phyloP scores from a whole-genome alignment of 2,888 invertebrate species.

The Hesperia comma region DNA sequence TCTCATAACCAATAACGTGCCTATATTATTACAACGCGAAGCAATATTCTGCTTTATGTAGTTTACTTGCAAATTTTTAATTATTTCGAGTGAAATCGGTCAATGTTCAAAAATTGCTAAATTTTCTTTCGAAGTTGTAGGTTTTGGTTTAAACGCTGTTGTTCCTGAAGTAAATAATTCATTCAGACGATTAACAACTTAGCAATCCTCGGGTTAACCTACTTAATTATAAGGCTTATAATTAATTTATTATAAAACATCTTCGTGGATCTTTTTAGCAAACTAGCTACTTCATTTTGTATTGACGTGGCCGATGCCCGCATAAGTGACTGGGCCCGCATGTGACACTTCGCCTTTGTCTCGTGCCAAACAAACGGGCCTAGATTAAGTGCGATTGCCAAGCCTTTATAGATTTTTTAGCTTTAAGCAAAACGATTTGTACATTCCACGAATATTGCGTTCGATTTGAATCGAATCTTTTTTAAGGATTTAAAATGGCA shows the following conservation, averaged over 20 bases:
- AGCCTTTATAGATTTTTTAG: slow-evolving; percentile 22
- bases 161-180: too few species aligned
- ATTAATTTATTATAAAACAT: neutral
- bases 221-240: neutral
- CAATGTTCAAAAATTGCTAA: neutral
- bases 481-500: neutral
- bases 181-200: too few species aligned
- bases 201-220: neutral
- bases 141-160: neutral
- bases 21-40: slow-evolving; percentile 16
- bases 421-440: neutral
- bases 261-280: neutral
- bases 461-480: neutral
- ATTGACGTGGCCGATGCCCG: slow-evolving; percentile 17
- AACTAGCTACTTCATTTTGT: slow-evolving; percentile 7
- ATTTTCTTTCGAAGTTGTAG: neutral
- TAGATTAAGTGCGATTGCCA: slow-evolving; percentile 27
- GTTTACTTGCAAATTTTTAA: neutral
- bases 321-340: slow-evolving; percentile 17
- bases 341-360: slow-evolving; percentile 23
- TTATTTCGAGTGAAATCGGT: slow-evolving; percentile 4
- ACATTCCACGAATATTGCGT: neutral
- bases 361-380: slow-evolving; percentile 18
- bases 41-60: slow-evolving; percentile 2
- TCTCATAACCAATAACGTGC: slow-evolving; percentile 25